Evolutionary conservation across 2,113 vertebrate genomes (phyloP).

Genomic region (Gobius niger): DNA sequence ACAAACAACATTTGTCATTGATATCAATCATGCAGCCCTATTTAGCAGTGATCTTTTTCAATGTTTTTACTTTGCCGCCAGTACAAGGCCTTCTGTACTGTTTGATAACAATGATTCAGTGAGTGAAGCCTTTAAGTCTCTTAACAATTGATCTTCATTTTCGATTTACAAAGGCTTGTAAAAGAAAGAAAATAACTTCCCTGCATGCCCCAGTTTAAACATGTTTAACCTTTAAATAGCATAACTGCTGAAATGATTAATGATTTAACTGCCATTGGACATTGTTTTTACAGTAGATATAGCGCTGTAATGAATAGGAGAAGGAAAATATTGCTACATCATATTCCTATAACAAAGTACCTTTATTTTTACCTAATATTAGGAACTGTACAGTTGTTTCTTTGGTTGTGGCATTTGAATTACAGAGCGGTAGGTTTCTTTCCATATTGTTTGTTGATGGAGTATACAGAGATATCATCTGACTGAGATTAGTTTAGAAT

Average conservation of each 20-base stretch:
- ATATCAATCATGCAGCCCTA: no score
- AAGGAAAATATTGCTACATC: no score
- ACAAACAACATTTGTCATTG: no score
- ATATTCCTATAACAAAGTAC: no score
- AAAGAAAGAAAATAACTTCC: background rate
- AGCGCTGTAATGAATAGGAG: no score
- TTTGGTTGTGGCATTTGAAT: no score
- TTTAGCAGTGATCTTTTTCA: background rate
- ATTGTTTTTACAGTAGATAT: no score
- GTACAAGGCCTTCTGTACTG: background rate
- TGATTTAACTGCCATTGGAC: no score
- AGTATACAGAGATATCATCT: constrained; percentile 27
- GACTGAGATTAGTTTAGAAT: constrained; percentile 37
- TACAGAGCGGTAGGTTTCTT: background rate
- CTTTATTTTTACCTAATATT: no score
- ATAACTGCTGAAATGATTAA: no score
- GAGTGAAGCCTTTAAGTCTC: background rate
- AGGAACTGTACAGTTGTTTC: no score
- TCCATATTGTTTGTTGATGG: constrained; percentile 64
- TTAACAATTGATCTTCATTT: background rate
- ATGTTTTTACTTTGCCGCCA: background rate
- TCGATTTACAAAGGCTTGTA: background rate
- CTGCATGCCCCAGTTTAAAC: background rate
- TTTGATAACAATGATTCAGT: background rate
- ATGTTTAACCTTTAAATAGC: no score